Evolutionary conservation across 2,113 vertebrate species (phyloP).

Genomic region (Clarias magur): DNA sequence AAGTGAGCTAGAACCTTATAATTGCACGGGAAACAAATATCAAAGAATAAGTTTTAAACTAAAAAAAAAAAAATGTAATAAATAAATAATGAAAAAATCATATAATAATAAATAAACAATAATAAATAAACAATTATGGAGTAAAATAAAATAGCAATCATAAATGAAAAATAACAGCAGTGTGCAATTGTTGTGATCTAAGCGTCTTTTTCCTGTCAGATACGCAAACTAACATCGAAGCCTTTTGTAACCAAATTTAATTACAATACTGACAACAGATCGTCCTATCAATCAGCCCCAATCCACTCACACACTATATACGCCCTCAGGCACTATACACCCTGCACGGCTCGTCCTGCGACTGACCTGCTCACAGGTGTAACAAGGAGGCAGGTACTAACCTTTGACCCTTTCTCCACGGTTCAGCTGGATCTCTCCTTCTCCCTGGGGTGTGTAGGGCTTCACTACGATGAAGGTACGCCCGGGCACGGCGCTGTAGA

Average conservation of each 20-base stretch:
- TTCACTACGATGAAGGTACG: slow-evolving; percentile 94
- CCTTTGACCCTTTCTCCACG: slow-evolving; percentile 94
- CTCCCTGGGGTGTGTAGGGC: slow-evolving; percentile 88
- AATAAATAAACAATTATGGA: neutral
- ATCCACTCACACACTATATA: neutral
- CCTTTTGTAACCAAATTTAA: neutral
- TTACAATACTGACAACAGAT: neutral
- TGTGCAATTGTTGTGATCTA: neutral
- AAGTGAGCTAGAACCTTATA: too few relatives aligned
- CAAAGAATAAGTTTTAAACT: neutral
- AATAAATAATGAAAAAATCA: neutral
- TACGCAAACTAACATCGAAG: neutral
- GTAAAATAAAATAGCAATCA: neutral
- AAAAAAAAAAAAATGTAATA: neutral
- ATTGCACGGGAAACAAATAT: neutral
- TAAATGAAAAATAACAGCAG: neutral
- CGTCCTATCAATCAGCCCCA: neutral
- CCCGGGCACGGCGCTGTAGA: slow-evolving; percentile 94
- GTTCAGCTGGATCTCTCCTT: slow-evolving; percentile 93
- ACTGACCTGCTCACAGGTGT: slow-evolving; percentile 24
- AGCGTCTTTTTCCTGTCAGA: neutral
- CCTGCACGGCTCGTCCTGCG: neutral
- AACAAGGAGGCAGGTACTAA: slow-evolving; percentile 66
- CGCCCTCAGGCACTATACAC: neutral
- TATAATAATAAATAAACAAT: neutral